A percentile compares a stretch with the other conserved stretches of the same genome.
Evolutionary conservation across 2,888 invertebrate species (phyloP).

Genomic region (Ophraella communa): DNA sequence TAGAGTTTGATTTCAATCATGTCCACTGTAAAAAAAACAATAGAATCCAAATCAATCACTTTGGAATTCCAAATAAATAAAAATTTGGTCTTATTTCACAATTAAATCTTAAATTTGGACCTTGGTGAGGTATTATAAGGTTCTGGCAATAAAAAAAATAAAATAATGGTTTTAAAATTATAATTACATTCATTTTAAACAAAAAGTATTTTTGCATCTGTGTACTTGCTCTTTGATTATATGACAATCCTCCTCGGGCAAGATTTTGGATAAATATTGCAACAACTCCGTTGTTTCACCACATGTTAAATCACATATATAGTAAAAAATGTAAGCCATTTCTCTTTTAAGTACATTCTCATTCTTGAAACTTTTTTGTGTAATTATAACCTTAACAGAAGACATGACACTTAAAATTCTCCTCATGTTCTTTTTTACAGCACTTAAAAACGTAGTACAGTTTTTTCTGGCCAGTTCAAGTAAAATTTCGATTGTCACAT

Average conservation of each 20-base stretch:
- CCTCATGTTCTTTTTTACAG: slow-evolving; percentile 59
- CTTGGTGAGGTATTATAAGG: too few relatives aligned
- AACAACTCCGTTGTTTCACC: not conserved
- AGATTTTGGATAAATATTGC: not conserved
- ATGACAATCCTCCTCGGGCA: slow-evolving; percentile 9
- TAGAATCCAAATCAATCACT: too few relatives aligned
- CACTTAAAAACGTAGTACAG: slow-evolving; percentile 62
- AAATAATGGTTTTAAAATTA: not conserved
- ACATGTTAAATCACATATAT: slow-evolving; percentile 7
- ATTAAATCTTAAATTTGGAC: too few relatives aligned
- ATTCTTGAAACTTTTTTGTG: slow-evolving; percentile 25
- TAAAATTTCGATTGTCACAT: slow-evolving; percentile 65
- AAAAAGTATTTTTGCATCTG: not conserved
- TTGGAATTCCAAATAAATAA: too few relatives aligned
- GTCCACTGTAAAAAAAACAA: too few relatives aligned
- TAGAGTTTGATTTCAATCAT: too few relatives aligned
- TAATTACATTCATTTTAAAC: not conserved
- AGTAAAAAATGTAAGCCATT: slow-evolving; percentile 40
- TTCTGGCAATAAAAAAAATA: not conserved
- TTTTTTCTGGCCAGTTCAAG: slow-evolving; percentile 66
- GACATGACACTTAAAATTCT: slow-evolving; percentile 58
- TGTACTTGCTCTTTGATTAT: slow-evolving; percentile 6
- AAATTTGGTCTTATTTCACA: too few relatives aligned
- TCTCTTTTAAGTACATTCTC: slow-evolving; percentile 37
- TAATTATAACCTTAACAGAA: slow-evolving; percentile 23